Evolutionary conservation across 2,113 vertebrate genomes (phyloP).

Genomic region (Procavia capensis): DNA sequence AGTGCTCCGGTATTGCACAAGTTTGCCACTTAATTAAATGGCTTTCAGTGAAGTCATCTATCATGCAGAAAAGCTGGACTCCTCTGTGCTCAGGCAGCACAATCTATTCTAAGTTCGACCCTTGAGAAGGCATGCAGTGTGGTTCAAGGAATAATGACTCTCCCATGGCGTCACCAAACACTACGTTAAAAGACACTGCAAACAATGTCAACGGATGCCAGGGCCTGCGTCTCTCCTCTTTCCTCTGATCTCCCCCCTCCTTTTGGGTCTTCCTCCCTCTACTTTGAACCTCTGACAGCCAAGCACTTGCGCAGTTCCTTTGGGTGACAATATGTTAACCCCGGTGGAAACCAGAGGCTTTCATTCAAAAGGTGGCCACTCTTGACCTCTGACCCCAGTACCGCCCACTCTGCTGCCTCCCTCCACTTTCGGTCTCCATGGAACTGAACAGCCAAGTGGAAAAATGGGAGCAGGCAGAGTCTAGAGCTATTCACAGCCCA

Average conservation of each 20-base stretch:
- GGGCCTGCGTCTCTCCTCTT: conserved; percentile 74
- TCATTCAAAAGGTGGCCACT: conserved; percentile 89
- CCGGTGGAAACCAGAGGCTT: conserved; percentile 87
- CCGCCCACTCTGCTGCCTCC: conserved; percentile 86
- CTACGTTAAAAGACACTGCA: conserved; percentile 78
- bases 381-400: conserved; percentile 87
- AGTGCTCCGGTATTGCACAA: neutral
- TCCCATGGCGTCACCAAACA: conserved; percentile 82
- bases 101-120: fast-evolving
- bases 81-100: neutral
- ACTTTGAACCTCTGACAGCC: conserved; percentile 84
- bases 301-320: conserved; percentile 86
- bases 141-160: conserved; percentile 73
- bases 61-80: conserved; percentile 9
- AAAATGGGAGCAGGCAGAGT: conserved; percentile 89
- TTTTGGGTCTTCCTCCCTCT: conserved; percentile 73
- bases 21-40: neutral
- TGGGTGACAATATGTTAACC: conserved; percentile 87
- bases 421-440: conserved; percentile 87
- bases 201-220: conserved; percentile 62
- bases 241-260: conserved; percentile 82
- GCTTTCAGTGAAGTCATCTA: conserved; percentile 30
- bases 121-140: conserved; percentile 46
- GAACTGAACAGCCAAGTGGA: conserved; percentile 85
- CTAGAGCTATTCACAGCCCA: conserved; percentile 89